Percentiles rank a stretch among this genome's conserved stretches.
These are phyloP conservation scores for Saturnia japonica DNA, from an alignment of 2,888 invertebrate genomes.

Conservation along the genomic window DNA sequence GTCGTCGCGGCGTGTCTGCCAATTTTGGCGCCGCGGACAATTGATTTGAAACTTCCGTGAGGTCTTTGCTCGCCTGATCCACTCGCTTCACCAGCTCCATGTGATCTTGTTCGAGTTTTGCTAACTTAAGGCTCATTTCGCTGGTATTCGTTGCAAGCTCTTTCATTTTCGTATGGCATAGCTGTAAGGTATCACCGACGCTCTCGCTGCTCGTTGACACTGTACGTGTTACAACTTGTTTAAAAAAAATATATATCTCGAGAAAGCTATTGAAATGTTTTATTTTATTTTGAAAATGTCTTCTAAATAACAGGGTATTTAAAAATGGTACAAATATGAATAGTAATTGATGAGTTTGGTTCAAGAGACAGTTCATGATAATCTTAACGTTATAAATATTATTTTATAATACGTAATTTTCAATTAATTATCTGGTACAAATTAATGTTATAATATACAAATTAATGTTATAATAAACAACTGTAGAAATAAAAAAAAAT, in stretches of 20 bases:
- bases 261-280: not conserved
- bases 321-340: not conserved
- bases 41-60: constrained; percentile 81
- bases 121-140: constrained; percentile 80
- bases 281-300: not conserved
- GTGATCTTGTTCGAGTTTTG: constrained; percentile 81
- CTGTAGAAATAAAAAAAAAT: not conserved
- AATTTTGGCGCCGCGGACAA: constrained; percentile 82
- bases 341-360: not conserved
- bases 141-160: constrained; percentile 86
- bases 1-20: constrained; percentile 80
- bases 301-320: too few species aligned
- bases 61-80: constrained; percentile 69
- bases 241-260: not conserved
- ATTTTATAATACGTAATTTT: too few species aligned
- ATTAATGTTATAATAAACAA: not conserved
- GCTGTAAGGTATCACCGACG: constrained; percentile 86
- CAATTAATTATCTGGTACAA: not conserved
- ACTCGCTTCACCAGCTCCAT: constrained; percentile 59
- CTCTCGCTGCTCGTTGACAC: constrained; percentile 86
- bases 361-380: not conserved
- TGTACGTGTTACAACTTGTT: constrained; percentile 38
- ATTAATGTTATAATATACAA: not conserved
- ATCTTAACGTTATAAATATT: too few species aligned
- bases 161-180: constrained; percentile 86